Evolutionary conservation across 2,888 invertebrate species (phyloP).

Genomic region (Meta bourneti): DNA sequence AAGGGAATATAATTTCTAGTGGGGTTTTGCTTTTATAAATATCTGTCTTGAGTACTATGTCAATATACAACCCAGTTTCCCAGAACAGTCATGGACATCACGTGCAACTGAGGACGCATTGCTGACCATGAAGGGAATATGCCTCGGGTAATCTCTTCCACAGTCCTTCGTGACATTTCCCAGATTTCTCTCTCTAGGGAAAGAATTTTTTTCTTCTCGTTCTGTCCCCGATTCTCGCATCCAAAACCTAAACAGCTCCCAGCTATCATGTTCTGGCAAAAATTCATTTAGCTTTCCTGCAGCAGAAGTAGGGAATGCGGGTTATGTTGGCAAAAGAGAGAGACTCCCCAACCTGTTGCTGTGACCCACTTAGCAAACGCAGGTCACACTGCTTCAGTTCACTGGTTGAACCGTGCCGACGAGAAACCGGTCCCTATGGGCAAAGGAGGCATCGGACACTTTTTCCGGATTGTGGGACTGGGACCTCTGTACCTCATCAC

Average conservation of each 20-base stretch:
- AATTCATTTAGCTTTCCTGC: background rate
- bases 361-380: slow-evolving; percentile 68
- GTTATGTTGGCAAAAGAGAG: slow-evolving; percentile 27
- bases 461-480: slow-evolving; percentile 52
- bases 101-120: too few species aligned
- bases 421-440: slow-evolving; percentile 51
- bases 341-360: slow-evolving; percentile 56
- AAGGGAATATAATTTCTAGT: too few species aligned
- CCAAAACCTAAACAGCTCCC: slow-evolving; percentile 18
- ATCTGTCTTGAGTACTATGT: too few species aligned
- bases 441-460: slow-evolving; percentile 26
- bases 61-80: too few species aligned
- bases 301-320: slow-evolving; percentile 48
- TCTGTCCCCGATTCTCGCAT: slow-evolving; percentile 1
- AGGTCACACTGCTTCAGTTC: slow-evolving; percentile 74
- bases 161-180: background rate
- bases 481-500: slow-evolving; percentile 17
- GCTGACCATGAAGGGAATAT: background rate
- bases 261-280: slow-evolving; percentile 19
- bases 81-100: too few species aligned
- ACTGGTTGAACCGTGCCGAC: slow-evolving; percentile 73
- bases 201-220: background rate
- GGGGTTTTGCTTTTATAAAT: too few species aligned
- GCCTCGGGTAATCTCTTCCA: background rate
- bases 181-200: background rate